Conservation (phyloP, 1,140 invertebrate genomes). For the Sitobion miscanthi region DNA sequence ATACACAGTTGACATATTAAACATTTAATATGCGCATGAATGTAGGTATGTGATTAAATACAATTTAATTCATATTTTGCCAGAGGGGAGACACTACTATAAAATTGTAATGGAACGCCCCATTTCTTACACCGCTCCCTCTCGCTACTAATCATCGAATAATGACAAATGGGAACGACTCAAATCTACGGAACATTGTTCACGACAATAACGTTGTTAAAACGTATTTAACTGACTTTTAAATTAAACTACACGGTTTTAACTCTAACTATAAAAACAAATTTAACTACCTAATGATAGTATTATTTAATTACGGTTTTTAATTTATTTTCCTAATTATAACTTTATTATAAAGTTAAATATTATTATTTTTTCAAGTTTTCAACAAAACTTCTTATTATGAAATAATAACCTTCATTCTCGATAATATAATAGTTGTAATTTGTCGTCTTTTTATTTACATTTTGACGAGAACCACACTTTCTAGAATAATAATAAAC, state of each 20-base stretch:
- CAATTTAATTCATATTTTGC: not conserved
- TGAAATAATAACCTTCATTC: not conserved
- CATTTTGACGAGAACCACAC: not conserved
- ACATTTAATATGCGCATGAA: not conserved
- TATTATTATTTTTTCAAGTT: not conserved
- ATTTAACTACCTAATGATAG: not conserved
- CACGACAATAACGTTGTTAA: not conserved
- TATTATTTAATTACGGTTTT: not conserved
- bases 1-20: not conserved
- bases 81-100: not conserved
- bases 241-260: not conserved
- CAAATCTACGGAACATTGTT: not conserved
- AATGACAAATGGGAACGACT: not conserved
- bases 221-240: not conserved
- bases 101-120: not conserved
- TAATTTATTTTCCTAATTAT: not conserved
- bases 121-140: not conserved
- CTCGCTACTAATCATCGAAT: not conserved
- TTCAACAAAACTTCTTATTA: not conserved
- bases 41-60: not conserved
- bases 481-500: not conserved
- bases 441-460: not conserved
- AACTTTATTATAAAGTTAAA: not conserved
- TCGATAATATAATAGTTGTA: not conserved
- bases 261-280: not conserved